These are phyloP conservation scores for Gymnosoma rotundatum DNA, from an alignment of 2,888 invertebrate genomes.

Conservation along the genomic window DNA sequence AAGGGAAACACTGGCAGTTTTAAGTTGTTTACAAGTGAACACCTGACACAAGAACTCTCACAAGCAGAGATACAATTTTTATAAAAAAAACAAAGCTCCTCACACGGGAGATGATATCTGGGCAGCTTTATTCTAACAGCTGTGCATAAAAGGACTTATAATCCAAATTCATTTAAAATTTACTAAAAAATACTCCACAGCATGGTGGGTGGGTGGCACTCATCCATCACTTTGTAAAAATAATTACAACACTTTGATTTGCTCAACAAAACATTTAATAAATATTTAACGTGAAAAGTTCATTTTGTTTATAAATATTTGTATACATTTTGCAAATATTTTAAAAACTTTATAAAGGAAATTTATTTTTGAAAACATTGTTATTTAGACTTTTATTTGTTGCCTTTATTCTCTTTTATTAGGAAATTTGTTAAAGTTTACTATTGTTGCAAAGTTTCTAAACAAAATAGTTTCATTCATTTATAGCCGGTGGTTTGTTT, in stretches of 20 bases:
- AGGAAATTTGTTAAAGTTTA: slow-evolving; percentile 12
- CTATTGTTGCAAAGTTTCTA: slow-evolving; percentile 18
- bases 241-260: too few species aligned
- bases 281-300: too few species aligned
- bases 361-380: neutral
- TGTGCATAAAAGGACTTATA: neutral
- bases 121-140: neutral
- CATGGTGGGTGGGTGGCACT: too few species aligned
- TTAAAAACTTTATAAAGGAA: neutral
- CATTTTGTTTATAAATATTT: too few species aligned
- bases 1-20: slow-evolving; percentile 45
- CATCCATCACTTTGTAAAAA: too few species aligned
- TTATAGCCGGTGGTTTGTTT: neutral
- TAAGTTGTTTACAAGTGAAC: slow-evolving; percentile 53
- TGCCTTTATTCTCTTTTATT: neutral
- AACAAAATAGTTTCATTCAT: neutral
- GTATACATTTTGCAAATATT: too few species aligned
- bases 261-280: too few species aligned
- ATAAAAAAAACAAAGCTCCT: neutral
- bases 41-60: slow-evolving; percentile 36
- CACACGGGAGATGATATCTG: neutral
- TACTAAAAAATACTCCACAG: neutral
- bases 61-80: neutral
- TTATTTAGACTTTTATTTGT: neutral
- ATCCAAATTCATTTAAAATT: neutral